phyloP scores from a whole-genome alignment of 2,797 vertebrate genomes.

The Sebastes minor region DNA sequence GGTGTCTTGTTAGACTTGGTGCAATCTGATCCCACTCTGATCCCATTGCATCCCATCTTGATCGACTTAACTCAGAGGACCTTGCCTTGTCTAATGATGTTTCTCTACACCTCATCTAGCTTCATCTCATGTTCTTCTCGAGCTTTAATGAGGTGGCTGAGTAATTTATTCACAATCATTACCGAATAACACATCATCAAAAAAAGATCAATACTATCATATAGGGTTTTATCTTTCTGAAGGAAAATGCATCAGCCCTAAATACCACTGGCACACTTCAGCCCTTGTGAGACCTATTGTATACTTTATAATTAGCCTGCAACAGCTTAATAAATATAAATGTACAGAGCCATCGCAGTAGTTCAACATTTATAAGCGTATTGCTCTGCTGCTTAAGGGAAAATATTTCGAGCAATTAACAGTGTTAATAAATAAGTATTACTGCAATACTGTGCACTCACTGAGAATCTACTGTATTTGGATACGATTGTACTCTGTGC shows the following conservation, averaged over 20 bases:
- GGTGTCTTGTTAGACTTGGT: neutral
- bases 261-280: neutral
- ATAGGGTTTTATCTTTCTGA: neutral
- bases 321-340: neutral
- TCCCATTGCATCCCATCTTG: neutral
- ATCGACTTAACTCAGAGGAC: neutral
- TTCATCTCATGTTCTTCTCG: neutral
- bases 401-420: neutral
- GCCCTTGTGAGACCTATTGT: neutral
- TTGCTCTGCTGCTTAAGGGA: neutral
- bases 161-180: neutral
- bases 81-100: neutral
- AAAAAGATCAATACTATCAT: neutral
- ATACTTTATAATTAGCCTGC: neutral
- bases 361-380: neutral
- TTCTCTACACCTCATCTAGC: neutral
- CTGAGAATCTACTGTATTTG: neutral
- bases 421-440: neutral
- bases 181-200: neutral
- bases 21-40: conserved; percentile 1
- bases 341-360: neutral
- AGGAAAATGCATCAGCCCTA: neutral
- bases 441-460: neutral
- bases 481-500: neutral
- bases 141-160: neutral